These are phyloP conservation scores for Bufo gargarizans DNA, from an alignment of 2,113 vertebrate genomes.

Conservation along the genomic window DNA sequence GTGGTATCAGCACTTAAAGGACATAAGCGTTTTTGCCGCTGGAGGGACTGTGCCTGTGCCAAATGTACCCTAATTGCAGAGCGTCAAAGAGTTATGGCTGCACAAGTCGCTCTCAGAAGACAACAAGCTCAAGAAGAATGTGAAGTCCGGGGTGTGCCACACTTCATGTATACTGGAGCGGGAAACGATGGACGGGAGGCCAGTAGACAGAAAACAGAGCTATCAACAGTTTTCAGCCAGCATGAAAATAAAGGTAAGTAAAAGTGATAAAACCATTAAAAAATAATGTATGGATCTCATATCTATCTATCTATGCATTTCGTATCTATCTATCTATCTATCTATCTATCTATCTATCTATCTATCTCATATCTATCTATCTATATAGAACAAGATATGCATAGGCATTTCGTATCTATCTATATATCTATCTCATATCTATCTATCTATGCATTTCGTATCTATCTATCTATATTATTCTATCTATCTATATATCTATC, in stretches of 20 bases:
- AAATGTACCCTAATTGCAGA: slow-evolving; percentile 89
- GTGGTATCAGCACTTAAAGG: slow-evolving; percentile 90
- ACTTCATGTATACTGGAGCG: slow-evolving; percentile 68
- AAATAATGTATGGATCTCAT: not conserved
- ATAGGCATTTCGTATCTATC: not conserved
- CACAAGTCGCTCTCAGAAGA: slow-evolving; percentile 88
- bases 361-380: not conserved
- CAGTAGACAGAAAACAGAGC: slow-evolving; percentile 53
- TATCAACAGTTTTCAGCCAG: not conserved
- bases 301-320: not conserved
- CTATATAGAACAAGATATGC: too few relatives aligned
- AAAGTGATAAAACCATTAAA: not conserved
- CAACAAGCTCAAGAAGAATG: slow-evolving; percentile 91
- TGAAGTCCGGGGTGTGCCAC: slow-evolving; percentile 76
- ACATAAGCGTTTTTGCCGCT: slow-evolving; percentile 89
- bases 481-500: not conserved
- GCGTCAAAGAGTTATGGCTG: slow-evolving; percentile 90
- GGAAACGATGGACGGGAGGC: slow-evolving; percentile 59
- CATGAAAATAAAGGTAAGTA: slow-evolving; percentile 41
- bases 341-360: not conserved
- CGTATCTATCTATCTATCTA: not conserved
- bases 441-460: slow-evolving; percentile 25
- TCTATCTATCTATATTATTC: not conserved
- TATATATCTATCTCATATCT: slow-evolving; percentile 17
- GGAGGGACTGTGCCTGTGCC: slow-evolving; percentile 88